These are phyloP conservation scores for Pseudanteris insignis DNA, from an alignment of 2,888 invertebrate genomes.

Conservation along the genomic window DNA sequence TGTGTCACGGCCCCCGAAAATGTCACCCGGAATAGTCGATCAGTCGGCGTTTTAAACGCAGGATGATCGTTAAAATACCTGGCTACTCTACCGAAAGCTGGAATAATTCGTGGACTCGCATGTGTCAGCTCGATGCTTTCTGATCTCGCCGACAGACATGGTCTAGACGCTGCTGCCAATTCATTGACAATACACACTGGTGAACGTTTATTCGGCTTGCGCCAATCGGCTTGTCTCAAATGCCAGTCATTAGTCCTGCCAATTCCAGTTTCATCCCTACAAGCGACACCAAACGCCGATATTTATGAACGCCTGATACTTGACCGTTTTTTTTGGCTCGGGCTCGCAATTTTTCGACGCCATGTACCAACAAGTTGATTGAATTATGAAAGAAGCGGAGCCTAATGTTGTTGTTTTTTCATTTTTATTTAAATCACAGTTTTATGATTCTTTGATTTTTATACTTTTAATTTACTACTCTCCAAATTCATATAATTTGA, in stretches of 20 bases:
- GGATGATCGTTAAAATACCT: slow-evolving; percentile 63
- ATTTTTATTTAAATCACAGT: too few species aligned
- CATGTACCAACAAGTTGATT: neutral
- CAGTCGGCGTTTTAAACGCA: slow-evolving; percentile 52
- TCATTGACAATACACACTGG: slow-evolving; percentile 28
- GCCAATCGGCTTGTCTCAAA: slow-evolving; percentile 34
- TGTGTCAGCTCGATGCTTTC: slow-evolving; percentile 30
- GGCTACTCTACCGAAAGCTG: slow-evolving; percentile 51
- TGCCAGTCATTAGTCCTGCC: slow-evolving; percentile 31
- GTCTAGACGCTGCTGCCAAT: slow-evolving; percentile 36
- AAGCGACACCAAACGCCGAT: neutral
- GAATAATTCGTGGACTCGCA: slow-evolving; percentile 24
- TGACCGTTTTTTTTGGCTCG: slow-evolving; percentile 6
- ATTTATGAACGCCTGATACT: slow-evolving; percentile 27
- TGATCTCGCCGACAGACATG: slow-evolving; percentile 31
- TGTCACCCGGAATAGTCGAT: slow-evolving; percentile 56
- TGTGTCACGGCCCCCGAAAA: slow-evolving; percentile 51
- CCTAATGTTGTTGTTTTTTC: too few species aligned
- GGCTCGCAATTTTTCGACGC: slow-evolving; percentile 13
- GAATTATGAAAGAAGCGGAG: too few species aligned
- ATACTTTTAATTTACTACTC: too few species aligned
- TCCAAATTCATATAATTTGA: too few species aligned
- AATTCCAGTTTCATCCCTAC: slow-evolving; percentile 11
- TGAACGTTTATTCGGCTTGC: slow-evolving; percentile 24
- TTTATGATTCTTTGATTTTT: too few species aligned